Conservation (phyloP, 1,140 invertebrate species). For the Pogonus chalceus region DNA sequence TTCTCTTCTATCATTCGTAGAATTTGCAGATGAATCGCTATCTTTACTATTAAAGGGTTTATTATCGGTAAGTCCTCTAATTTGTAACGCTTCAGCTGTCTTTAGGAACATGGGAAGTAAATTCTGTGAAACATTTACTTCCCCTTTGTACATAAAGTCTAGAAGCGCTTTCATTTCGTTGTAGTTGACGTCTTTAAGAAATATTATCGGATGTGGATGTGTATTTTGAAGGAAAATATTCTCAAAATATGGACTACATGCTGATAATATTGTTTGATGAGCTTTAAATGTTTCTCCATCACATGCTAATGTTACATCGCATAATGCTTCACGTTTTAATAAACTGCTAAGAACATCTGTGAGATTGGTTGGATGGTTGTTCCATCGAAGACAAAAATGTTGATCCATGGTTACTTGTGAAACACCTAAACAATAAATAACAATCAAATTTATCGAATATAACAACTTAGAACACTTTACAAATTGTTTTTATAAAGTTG, state of each 20-base stretch:
- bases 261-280: constrained; percentile 86
- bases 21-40: not conserved
- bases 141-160: constrained; percentile 86
- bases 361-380: constrained; percentile 84
- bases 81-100: constrained; percentile 82
- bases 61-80: constrained; percentile 79
- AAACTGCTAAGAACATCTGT: constrained; percentile 79
- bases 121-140: constrained; percentile 81
- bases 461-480: too few relatives aligned
- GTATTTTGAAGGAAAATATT: constrained; percentile 83
- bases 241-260: constrained; percentile 92
- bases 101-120: constrained; percentile 79
- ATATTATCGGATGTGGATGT: constrained; percentile 86
- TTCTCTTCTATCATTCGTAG: constrained; percentile 22
- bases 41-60: constrained; percentile 50
- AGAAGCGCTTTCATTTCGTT: constrained; percentile 77
- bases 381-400: constrained; percentile 91
- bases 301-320: constrained; percentile 87
- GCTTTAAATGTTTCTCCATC: constrained; percentile 86
- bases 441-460: too few relatives aligned
- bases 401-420: constrained; percentile 59
- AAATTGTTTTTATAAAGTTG: too few relatives aligned
- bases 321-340: constrained; percentile 74
- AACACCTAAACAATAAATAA: constrained; percentile 35
- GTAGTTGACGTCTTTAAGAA: constrained; percentile 79